Evolutionary conservation across 30 jellyfish, hydroid and myxozoan species (phyloP).

Genomic region (Clytia hemisphaerica): DNA sequence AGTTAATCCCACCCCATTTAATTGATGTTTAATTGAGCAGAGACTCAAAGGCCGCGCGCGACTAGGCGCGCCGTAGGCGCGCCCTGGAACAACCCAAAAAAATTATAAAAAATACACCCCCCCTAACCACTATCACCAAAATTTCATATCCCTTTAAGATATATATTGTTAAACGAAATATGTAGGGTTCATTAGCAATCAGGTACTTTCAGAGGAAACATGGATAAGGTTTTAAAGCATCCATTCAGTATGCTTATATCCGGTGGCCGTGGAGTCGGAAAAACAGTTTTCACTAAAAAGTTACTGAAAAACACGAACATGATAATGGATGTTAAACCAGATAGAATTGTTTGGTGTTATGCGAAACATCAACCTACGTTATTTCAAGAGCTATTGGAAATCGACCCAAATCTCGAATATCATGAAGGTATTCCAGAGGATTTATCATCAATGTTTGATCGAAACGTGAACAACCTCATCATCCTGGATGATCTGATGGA

Average conservation of each 20-base stretch:
- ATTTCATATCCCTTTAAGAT: no score
- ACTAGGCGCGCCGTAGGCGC: no score
- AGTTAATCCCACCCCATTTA: no score
- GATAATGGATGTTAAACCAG: background rate
- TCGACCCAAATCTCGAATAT: constrained; percentile 6
- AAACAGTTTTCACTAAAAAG: constrained; percentile 23
- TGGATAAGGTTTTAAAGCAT: constrained; percentile 1
- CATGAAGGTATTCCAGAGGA: constrained; percentile 16
- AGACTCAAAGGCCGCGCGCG: no score
- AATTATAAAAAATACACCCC: no score
- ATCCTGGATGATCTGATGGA: constrained; percentile 25
- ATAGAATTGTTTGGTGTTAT: constrained; percentile 1
- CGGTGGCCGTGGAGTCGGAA: constrained; percentile 33
- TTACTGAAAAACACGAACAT: background rate
- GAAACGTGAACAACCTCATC: background rate
- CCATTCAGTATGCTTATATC: constrained; percentile 26
- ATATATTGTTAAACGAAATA: no score
- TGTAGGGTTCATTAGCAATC: no score
- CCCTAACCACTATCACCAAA: no score
- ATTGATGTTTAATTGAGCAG: no score
- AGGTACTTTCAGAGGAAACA: background rate
- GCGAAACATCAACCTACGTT: constrained; percentile 13
- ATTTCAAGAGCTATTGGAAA: background rate
- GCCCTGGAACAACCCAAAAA: no score
- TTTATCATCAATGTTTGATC: constrained; percentile 4